A percentile compares a stretch with the other conserved stretches of the same genome.
These are phyloP conservation scores for Phasianus colchicus DNA, from an alignment of 2,113 vertebrate genomes.

Conservation along the genomic window DNA sequence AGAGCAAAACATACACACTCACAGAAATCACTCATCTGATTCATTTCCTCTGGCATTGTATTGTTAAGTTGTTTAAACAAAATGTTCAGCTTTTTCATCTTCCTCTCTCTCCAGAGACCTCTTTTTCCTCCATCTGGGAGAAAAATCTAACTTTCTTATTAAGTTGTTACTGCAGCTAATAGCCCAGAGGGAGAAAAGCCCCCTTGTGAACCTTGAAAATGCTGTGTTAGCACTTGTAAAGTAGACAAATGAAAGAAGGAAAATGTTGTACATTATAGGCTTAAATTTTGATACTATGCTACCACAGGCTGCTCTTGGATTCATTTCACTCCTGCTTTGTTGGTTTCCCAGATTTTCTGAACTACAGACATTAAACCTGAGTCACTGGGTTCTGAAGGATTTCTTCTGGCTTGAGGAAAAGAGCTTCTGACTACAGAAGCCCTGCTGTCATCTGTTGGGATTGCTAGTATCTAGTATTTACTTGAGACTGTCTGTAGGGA, in stretches of 20 bases:
- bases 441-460: not conserved
- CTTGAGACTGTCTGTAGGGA: not conserved
- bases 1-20: not conserved
- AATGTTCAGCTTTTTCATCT: conserved; percentile 14
- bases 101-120: not conserved
- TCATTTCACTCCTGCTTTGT: not conserved
- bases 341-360: conserved; percentile 25
- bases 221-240: conserved; percentile 39
- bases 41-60: conserved; percentile 59
- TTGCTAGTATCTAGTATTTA: not conserved
- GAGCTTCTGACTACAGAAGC: not conserved
- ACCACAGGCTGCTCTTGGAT: conserved; percentile 26
- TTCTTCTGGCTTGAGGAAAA: not conserved
- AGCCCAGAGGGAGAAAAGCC: conserved; percentile 39
- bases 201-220: conserved; percentile 30
- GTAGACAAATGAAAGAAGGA: conserved; percentile 44
- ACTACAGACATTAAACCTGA: not conserved
- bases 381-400: not conserved
- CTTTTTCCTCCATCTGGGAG: not conserved
- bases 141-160: conserved; percentile 45
- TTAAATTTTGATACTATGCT: conserved; percentile 35
- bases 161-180: conserved; percentile 36
- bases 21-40: conserved; percentile 40
- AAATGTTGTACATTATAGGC: conserved; percentile 48
- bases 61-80: conserved; percentile 40